phyloP scores from a whole-genome alignment of 2,113 vertebrate species.

The Euleptes europaea region DNA sequence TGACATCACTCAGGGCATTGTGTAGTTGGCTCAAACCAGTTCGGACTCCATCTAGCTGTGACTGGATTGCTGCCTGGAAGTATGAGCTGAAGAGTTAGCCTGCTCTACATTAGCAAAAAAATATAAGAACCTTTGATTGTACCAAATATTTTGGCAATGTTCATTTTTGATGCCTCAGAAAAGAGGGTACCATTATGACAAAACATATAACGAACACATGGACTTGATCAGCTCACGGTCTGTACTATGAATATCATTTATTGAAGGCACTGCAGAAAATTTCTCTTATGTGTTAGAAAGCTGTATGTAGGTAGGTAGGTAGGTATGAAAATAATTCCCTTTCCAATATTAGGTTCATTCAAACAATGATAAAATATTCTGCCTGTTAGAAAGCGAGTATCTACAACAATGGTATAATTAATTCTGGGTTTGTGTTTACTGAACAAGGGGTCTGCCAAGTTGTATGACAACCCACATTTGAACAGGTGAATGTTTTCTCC shows the following conservation, averaged over 20 bases:
- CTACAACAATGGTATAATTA: not conserved
- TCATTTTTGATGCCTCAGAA: not conserved
- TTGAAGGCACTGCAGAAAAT: not conserved
- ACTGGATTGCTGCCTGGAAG: conserved; percentile 94
- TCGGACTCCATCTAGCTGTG: conserved; percentile 94
- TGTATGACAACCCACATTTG: not conserved
- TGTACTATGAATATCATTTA: not conserved
- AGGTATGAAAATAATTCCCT: not conserved
- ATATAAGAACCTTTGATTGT: not conserved
- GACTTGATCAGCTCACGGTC: not conserved
- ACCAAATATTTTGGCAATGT: not conserved
- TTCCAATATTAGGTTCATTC: not conserved
- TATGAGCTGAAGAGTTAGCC: not conserved
- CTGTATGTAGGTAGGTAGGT: no score
- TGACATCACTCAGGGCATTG: conserved; percentile 91
- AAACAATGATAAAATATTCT: not conserved
- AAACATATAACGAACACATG: not conserved
- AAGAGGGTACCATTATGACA: not conserved
- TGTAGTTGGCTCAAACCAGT: conserved; percentile 96
- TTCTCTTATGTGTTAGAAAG: not conserved
- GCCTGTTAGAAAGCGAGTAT: not conserved
- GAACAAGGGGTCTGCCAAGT: not conserved
- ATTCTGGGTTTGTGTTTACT: not conserved
- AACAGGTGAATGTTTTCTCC: not conserved
- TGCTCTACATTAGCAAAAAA: not conserved